phyloP scores from a whole-genome alignment of 2,113 vertebrate species.

The Heterotis niloticus region DNA sequence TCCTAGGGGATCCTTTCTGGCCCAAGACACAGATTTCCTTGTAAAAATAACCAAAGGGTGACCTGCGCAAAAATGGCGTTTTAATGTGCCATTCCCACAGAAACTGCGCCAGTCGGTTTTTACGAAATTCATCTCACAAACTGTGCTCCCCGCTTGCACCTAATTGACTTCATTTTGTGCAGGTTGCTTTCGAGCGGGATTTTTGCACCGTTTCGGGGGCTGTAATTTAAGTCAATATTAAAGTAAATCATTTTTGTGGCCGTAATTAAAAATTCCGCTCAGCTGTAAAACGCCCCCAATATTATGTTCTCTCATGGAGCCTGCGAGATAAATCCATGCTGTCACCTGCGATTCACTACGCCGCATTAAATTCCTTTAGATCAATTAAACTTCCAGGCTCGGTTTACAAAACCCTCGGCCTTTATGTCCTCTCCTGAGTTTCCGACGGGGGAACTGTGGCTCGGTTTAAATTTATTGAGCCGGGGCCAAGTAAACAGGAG shows the following conservation, averaged over 20 bases:
- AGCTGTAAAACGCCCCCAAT: conserved; percentile 64
- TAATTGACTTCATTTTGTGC: conserved; percentile 24
- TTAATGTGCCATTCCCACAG: background rate
- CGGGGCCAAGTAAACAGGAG: conserved; percentile 47
- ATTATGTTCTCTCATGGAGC: conserved; percentile 65
- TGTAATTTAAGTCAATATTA: conserved; percentile 59
- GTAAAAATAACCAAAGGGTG: background rate
- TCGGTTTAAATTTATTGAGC: conserved; percentile 52
- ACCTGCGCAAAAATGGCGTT: background rate
- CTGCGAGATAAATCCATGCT: conserved; percentile 67
- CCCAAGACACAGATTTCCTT: background rate
- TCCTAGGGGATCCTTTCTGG: too few species aligned
- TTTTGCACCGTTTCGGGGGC: conserved; percentile 44
- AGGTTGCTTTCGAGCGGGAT: conserved; percentile 45
- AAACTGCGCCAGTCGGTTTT: background rate
- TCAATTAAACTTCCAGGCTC: conserved; percentile 76
- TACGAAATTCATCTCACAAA: background rate
- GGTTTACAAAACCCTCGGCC: conserved; percentile 67
- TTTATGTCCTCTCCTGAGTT: conserved; percentile 50
- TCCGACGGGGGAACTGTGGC: conserved; percentile 39
- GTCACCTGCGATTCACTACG: conserved; percentile 71
- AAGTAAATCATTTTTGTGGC: conserved; percentile 74
- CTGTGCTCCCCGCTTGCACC: background rate
- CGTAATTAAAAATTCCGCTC: conserved; percentile 60
- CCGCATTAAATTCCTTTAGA: conserved; percentile 73